Percentiles rank a stretch among this genome's conserved stretches.
Evolutionary conservation across 1,140 invertebrate genomes (phyloP).

Genomic region (Yoshiicerus persimilis): DNA sequence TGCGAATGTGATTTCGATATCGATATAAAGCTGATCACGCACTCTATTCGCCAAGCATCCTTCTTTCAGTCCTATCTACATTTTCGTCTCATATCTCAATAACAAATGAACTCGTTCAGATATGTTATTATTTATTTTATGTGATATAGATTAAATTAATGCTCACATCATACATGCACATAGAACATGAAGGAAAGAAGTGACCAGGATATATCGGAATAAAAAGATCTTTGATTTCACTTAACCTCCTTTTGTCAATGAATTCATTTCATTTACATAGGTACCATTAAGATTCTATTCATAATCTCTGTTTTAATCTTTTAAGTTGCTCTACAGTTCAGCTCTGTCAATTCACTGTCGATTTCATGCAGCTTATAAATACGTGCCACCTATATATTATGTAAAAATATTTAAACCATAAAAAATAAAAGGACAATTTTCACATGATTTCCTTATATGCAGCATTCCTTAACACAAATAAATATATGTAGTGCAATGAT

Average conservation of each 20-base stretch:
- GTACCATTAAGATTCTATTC: not conserved
- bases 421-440: not conserved
- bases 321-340: not conserved
- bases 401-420: not conserved
- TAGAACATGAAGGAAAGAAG: not conserved
- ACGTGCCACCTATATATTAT: not conserved
- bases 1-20: not conserved
- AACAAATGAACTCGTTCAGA: not conserved
- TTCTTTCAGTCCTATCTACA: not conserved
- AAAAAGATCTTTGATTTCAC: not conserved
- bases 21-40: not conserved
- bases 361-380: not conserved
- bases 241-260: not conserved
- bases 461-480: not conserved
- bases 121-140: not conserved
- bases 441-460: not conserved
- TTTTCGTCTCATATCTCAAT: not conserved
- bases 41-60: not conserved
- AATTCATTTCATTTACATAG: slow-evolving; percentile 9
- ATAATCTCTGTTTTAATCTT: not conserved
- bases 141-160: not conserved
- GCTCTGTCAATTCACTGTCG: not conserved
- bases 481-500: not conserved
- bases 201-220: not conserved
- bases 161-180: not conserved